Conservation (phyloP, 2,797 vertebrate genomes). For the Austrolebias charrua region DNA sequence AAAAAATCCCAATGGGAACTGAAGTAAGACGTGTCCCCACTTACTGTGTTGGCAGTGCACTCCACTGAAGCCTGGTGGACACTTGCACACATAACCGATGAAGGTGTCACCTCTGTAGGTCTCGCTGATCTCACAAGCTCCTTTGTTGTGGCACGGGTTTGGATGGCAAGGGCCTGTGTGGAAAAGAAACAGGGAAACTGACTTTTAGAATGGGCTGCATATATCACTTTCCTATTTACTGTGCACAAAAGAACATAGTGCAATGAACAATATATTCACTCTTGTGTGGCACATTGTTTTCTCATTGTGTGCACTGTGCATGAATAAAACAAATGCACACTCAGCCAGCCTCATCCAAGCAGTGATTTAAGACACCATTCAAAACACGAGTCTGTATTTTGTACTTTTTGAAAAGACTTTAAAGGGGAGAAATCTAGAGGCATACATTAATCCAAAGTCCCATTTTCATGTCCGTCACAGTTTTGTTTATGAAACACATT, state of each 20-base stretch:
- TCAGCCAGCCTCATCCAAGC: not conserved
- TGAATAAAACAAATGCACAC: constrained; percentile 20
- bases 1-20: not conserved
- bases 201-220: constrained; percentile 10
- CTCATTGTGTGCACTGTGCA: not conserved
- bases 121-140: constrained; percentile 94
- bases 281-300: constrained; percentile 3
- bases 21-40: constrained; percentile 50
- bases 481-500: too few species aligned
- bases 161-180: constrained; percentile 90
- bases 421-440: constrained; percentile 13
- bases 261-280: constrained; percentile 16
- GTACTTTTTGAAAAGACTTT: not conserved
- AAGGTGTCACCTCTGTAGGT: constrained; percentile 96
- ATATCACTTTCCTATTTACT: constrained; percentile 8
- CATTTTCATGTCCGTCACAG: too few species aligned
- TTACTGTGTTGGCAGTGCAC: constrained; percentile 99
- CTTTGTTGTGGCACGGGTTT: constrained; percentile 97
- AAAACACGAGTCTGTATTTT: constrained; percentile 2
- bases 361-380: constrained; percentile 5
- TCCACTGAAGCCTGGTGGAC: constrained; percentile 91
- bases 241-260: constrained; percentile 12
- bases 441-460: constrained; percentile 17
- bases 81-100: constrained; percentile 96
- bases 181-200: constrained; percentile 15